Percentiles rank a stretch among this genome's conserved stretches.
phyloP scores from a whole-genome alignment of 1,140 invertebrate species.

The Drosophila punjabiensis region DNA sequence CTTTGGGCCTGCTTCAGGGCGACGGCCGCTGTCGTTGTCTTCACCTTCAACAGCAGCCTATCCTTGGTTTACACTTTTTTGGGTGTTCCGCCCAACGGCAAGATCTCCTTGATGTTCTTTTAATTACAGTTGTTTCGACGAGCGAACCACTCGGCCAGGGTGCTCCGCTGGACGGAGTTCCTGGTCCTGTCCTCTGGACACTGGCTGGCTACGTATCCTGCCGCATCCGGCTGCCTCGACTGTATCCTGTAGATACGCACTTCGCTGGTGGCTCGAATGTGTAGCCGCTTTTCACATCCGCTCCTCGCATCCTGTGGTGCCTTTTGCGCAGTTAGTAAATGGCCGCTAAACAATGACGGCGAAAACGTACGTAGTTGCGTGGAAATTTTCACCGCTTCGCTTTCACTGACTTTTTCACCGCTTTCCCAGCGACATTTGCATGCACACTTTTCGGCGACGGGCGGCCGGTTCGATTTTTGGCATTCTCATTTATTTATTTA shows the following conservation, averaged over 20 bases:
- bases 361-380: constrained; percentile 46
- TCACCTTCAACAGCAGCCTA: constrained; percentile 34
- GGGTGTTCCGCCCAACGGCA: constrained; percentile 45
- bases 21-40: constrained; percentile 60
- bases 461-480: constrained; percentile 39
- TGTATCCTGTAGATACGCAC: constrained; percentile 29
- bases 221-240: constrained; percentile 10
- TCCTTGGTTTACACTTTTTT: constrained; percentile 25
- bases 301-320: constrained; percentile 35
- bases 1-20: constrained; percentile 77
- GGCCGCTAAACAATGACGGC: constrained; percentile 52
- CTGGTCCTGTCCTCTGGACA: not conserved
- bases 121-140: constrained; percentile 36
- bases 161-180: constrained; percentile 47
- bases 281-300: constrained; percentile 47
- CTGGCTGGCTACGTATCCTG: not conserved
- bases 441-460: constrained; percentile 17
- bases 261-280: constrained; percentile 1
- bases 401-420: constrained; percentile 65
- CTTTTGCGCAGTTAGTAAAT: constrained; percentile 81
- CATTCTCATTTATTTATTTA: constrained; percentile 63
- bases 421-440: constrained; percentile 22
- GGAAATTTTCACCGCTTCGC: constrained; percentile 65
- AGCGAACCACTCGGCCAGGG: constrained; percentile 6
- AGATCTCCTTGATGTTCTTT: constrained; percentile 40